Conservation (phyloP, 2,888 invertebrate genomes). For the Anorthoa munda region DNA sequence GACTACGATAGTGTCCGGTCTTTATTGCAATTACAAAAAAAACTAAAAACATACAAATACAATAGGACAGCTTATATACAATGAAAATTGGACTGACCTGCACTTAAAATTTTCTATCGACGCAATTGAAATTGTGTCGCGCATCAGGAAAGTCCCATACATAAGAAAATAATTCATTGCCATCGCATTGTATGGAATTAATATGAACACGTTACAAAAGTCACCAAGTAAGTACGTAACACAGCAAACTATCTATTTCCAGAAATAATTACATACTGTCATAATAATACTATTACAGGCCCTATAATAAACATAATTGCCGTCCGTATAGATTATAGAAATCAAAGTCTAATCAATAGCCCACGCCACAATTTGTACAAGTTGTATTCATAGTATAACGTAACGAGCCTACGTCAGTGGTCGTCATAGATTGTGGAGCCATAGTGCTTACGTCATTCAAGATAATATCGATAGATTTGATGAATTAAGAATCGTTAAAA, state of each 20-base stretch:
- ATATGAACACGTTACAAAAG: neutral
- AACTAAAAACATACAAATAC: too few species aligned
- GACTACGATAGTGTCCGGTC: too few species aligned
- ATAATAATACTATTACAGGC: neutral
- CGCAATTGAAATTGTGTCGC: too few species aligned
- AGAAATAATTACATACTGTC: neutral
- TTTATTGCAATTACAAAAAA: too few species aligned
- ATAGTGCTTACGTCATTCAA: neutral
- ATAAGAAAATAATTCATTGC: neutral
- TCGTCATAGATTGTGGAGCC: neutral
- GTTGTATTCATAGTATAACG: conserved; percentile 13
- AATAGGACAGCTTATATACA: too few species aligned
- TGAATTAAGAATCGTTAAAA: neutral
- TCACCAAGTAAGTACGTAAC: neutral
- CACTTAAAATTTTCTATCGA: too few species aligned
- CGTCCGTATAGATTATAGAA: neutral
- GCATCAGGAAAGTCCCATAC: too few species aligned
- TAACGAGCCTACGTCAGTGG: conserved; percentile 20
- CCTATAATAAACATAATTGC: neutral
- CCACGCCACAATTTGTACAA: neutral
- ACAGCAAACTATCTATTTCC: neutral
- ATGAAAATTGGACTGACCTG: too few species aligned
- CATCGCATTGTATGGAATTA: neutral
- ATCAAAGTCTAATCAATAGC: conserved; percentile 14
- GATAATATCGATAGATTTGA: conserved; percentile 38